Base-by-base conservation (phyloP, 2,113 vertebrate species). In the Nothocercus julius region DNA sequence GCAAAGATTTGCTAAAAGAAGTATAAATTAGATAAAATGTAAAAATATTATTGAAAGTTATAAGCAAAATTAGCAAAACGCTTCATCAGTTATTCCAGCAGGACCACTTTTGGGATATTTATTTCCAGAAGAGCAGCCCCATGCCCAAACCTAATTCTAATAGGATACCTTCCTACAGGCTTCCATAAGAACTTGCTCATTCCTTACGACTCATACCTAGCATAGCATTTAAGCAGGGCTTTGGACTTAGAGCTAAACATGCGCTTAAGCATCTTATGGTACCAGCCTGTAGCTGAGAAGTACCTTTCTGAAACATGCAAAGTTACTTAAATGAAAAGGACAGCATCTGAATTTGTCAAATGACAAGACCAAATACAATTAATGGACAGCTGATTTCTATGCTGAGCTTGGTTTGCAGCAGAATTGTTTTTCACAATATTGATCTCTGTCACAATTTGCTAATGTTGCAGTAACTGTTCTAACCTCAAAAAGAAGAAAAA, bases 281-380 rank as follows among this genome's bases (percentile, higher is more conserved):
- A 42, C 4, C 1, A 40, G 27, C 6, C 61, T 76, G 32, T 34
- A 56, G 36, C 19, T 45, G 28, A 77, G 83, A 82, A 58, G 77
- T 2, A 14, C 2, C 38, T 13, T 64, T 21, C 1, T 64, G 87
- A 49, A 87, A 34, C 4, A 20, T 9, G 0, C 0, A 2, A 44
- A 72, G 42, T 36, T 25, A 19, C 14, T 61, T 6, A 40, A 75
- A 40, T 22, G 15, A 40, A 56, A 38, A 58, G 40, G 42, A 17
- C 2, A 86, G 14, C 18, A 22, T 44, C 45, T 70, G 64, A 62
- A 11, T 6, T 32, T 78, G 61, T 56, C 54, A 73, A 27, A 42
- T 7, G 30, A 11, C n/a, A 72, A 80, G 81, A 64, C 44, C 42
- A 38, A 38, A 0, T 12, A 13, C 3, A 67, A 53, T n/a, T 40